These are phyloP conservation scores for Scomber japonicus DNA, from an alignment of 2,113 vertebrate species.

Conservation along the genomic window DNA sequence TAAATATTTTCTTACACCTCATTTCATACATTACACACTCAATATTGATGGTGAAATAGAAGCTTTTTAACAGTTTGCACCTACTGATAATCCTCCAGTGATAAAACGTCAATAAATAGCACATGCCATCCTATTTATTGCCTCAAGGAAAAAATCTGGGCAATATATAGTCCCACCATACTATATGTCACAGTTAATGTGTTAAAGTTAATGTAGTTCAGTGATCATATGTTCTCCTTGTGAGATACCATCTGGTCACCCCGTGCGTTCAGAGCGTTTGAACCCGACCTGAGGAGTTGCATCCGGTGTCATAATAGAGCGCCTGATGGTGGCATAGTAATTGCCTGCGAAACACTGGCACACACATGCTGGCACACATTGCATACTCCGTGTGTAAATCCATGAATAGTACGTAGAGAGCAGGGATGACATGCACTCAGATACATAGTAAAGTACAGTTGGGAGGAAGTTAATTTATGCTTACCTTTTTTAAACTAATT, in stretches of 20 bases:
- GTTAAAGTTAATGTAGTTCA: conserved; percentile 19
- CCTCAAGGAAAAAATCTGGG: neutral
- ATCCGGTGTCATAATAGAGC: conserved; percentile 50
- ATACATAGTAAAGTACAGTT: neutral
- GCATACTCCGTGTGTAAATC: neutral
- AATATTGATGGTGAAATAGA: neutral
- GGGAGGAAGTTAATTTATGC: neutral
- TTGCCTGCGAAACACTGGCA: conserved; percentile 52
- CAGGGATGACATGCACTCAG: neutral
- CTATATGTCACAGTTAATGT: conserved; percentile 24
- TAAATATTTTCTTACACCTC: too few relatives aligned
- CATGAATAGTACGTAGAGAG: conserved; percentile 18
- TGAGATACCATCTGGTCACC: conserved; percentile 64
- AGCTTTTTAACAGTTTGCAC: neutral
- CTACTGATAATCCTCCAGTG: neutral
- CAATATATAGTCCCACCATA: neutral
- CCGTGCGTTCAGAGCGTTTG: conserved; percentile 19
- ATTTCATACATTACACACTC: neutral
- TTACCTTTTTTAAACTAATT: neutral
- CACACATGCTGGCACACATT: conserved; percentile 8
- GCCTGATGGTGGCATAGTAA: conserved; percentile 54
- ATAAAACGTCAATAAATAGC: neutral
- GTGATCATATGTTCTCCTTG: conserved; percentile 52
- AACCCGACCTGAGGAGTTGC: conserved; percentile 30
- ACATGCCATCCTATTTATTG: neutral